Evolutionary conservation across 2,888 invertebrate species (phyloP).

Genomic region (Dyspetes luteomarginatus): DNA sequence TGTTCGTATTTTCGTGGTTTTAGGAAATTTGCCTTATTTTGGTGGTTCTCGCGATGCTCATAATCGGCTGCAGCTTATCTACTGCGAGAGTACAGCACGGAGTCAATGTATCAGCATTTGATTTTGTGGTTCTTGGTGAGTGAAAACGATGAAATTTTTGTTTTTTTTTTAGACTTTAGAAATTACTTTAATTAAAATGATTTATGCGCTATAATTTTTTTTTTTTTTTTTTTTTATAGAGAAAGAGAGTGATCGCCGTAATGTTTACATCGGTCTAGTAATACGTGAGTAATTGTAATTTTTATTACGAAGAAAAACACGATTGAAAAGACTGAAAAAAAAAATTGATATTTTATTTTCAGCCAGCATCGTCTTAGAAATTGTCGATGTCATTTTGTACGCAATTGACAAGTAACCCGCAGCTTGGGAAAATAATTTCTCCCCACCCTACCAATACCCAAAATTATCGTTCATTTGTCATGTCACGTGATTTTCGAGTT

Average conservation of each 20-base stretch:
- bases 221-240: slow-evolving; percentile 5
- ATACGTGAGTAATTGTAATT: slow-evolving; percentile 45
- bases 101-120: neutral
- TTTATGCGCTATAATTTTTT: neutral
- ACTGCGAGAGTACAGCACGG: neutral
- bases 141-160: too few species aligned
- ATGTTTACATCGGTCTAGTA: slow-evolving; percentile 46
- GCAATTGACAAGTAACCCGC: slow-evolving; percentile 44
- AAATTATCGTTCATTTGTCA: slow-evolving; percentile 41
- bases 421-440: neutral
- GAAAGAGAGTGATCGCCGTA: slow-evolving; percentile 36
- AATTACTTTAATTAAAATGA: too few species aligned
- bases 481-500: neutral
- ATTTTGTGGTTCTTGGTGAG: slow-evolving; percentile 45
- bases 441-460: neutral
- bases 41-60: slow-evolving; percentile 51
- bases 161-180: too few species aligned
- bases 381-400: slow-evolving; percentile 47
- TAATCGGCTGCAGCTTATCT: slow-evolving; percentile 49
- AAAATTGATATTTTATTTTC: slow-evolving; percentile 2
- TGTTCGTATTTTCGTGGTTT: neutral
- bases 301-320: neutral
- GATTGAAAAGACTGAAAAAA: neutral
- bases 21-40: slow-evolving; percentile 57
- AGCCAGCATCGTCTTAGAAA: slow-evolving; percentile 48